phyloP scores from a whole-genome alignment of 2,113 vertebrate species.

The Crotophaga sulcirostris region DNA sequence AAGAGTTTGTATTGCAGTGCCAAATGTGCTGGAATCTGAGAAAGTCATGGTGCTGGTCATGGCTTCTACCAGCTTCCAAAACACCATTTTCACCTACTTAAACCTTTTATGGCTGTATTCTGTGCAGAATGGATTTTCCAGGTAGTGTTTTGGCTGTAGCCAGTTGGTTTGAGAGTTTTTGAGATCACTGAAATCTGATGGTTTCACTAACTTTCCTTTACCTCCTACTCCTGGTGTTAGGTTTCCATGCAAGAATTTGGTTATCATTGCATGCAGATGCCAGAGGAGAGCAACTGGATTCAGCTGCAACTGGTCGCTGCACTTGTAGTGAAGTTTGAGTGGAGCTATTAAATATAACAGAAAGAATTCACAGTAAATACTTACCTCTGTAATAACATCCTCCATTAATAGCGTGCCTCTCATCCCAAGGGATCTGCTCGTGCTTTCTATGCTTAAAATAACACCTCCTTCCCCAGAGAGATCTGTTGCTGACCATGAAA shows the following conservation, averaged over 20 bases:
- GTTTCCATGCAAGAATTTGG: background rate
- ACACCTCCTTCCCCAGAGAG: background rate
- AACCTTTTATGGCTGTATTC: conserved; percentile 11
- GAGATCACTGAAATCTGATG: background rate
- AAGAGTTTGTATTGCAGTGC: background rate
- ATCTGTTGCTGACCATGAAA: background rate
- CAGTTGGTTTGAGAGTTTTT: background rate
- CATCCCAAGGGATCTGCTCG: background rate
- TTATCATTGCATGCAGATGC: background rate
- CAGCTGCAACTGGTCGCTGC: background rate
- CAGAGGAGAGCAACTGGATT: conserved; percentile 12
- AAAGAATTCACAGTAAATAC: conserved; percentile 6
- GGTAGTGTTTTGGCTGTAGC: background rate
- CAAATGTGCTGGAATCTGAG: background rate
- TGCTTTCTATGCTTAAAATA: background rate
- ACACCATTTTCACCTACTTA: conserved; percentile 13
- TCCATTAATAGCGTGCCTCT: background rate
- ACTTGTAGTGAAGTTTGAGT: background rate
- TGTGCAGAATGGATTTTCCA: conserved; percentile 10
- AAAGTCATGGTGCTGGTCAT: background rate
- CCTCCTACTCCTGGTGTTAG: background rate
- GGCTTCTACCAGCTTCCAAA: conserved; percentile 17
- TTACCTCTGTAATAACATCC: conserved; percentile 37
- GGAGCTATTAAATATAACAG: background rate
- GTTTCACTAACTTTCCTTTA: background rate